A percentile compares a stretch with the other conserved stretches of the same genome.
These are phyloP conservation scores for Parapsyche elsis DNA, from an alignment of 1,140 invertebrate species.

Conservation along the genomic window DNA sequence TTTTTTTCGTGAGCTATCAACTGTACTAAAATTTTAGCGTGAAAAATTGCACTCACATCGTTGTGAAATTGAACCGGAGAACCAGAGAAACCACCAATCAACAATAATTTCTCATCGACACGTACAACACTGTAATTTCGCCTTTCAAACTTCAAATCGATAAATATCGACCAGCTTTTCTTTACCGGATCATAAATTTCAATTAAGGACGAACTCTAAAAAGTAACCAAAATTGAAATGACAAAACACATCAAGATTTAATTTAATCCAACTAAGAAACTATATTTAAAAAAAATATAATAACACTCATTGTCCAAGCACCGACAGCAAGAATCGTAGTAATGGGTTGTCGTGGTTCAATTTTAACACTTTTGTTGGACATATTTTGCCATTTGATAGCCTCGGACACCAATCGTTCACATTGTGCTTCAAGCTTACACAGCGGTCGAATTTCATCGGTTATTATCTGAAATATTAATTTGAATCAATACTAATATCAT, in stretches of 20 bases:
- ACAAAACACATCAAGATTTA: too few species aligned
- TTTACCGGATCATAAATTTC: constrained; percentile 1
- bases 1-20: background rate
- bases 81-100: background rate
- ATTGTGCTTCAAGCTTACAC: background rate
- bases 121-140: background rate
- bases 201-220: background rate
- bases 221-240: background rate
- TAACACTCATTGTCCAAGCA: background rate
- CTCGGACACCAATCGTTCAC: background rate
- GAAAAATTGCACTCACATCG: background rate
- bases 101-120: background rate
- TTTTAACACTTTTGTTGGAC: background rate
- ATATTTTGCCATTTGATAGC: background rate
- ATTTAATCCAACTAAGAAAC: too few species aligned
- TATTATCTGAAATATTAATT: background rate
- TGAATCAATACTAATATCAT: too few species aligned
- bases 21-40: background rate
- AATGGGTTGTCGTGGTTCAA: background rate
- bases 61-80: background rate
- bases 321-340: background rate
- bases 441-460: background rate
- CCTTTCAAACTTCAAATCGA: background rate
- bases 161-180: background rate
- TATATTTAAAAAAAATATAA: background rate